Percentiles rank a stretch among this genome's conserved stretches.
Conservation (phyloP, 2,888 invertebrate genomes). For the Parnassius smintheus region DNA sequence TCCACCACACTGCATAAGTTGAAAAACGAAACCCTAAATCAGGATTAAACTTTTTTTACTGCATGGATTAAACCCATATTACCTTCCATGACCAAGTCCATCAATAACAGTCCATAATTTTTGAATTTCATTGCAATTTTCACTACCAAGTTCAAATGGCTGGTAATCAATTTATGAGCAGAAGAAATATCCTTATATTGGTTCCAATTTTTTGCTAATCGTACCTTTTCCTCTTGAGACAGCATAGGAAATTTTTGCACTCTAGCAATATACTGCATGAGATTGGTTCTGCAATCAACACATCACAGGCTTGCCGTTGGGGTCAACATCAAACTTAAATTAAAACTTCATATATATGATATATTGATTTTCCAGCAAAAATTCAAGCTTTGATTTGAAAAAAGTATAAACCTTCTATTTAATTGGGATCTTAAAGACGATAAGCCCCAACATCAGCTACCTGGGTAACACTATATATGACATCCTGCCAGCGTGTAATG, state of each 20-base stretch:
- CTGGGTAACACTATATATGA: too few species aligned
- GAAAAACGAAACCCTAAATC: conserved; percentile 1
- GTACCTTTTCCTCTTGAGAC: not conserved
- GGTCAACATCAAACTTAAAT: too few species aligned
- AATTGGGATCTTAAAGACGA: too few species aligned
- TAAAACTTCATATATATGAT: too few species aligned
- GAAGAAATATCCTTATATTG: not conserved
- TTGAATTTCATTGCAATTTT: conserved; percentile 1
- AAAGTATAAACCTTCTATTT: too few species aligned
- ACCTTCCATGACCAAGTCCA: not conserved
- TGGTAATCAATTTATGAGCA: conserved; percentile 1
- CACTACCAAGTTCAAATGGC: not conserved
- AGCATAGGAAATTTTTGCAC: not conserved
- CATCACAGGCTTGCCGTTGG: too few species aligned
- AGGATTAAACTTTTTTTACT: not conserved
- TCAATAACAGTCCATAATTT: not conserved
- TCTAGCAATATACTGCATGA: too few species aligned
- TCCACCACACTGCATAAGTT: conserved; percentile 5
- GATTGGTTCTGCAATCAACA: too few species aligned
- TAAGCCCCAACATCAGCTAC: too few species aligned
- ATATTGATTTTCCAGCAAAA: too few species aligned
- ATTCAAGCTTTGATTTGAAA: too few species aligned
- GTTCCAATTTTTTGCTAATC: not conserved
- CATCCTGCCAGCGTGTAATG: too few species aligned
- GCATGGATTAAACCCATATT: conserved; percentile 3